Base-by-base conservation (phyloP, 2,797 vertebrate genomes). In the Enteromius anoplus region DNA sequence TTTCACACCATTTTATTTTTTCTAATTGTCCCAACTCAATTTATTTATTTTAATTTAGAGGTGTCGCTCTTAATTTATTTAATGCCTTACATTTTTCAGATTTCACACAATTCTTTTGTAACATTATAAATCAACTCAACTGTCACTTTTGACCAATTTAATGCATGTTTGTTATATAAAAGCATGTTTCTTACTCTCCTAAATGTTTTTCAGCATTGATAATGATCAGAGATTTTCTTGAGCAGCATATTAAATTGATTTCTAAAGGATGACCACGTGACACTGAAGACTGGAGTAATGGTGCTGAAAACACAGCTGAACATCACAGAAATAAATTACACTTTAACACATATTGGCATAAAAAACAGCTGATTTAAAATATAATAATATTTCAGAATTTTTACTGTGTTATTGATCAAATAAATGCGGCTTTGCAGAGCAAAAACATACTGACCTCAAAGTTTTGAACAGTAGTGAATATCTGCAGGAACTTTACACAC, bases 321-420 rank as follows among this genome's bases (percentile, higher is more conserved):
- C 5, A 26, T 23, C n/a, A 60, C 10, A 60, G 58, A 5, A 26
- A 26, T 60, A 26, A 5, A 60, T 60, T 62, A 62, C 23, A 62
- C 1, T 14, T 26, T 6, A 60, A 60, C 0, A 26, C 0, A 29
- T 2, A 62, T 15, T 29, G 23, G 2, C 11, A 26, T 0, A 26
- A 11, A 60, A 58, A 15, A 29, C 26, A 29, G 60, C 60, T 29
- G 5, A 7, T 62, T 62, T 29, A 26, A 15, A 29, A 0, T 15
- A 0, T 1, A 62, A 5, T 26, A 26, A 14, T 26, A 60, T 60
- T 60, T 60, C 23, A 14, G 0, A 29, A 6, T 15, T 60, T 60
- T 60, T 60, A 26, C n/a, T 2, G 11, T 60, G 2, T 12, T 58
- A 23, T 60, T 26, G 0, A 42, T 42, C 40, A 10, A 42, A 42